Base-by-base conservation (phyloP, 2,797 vertebrate species). In the Syndactyla subalaris region DNA sequence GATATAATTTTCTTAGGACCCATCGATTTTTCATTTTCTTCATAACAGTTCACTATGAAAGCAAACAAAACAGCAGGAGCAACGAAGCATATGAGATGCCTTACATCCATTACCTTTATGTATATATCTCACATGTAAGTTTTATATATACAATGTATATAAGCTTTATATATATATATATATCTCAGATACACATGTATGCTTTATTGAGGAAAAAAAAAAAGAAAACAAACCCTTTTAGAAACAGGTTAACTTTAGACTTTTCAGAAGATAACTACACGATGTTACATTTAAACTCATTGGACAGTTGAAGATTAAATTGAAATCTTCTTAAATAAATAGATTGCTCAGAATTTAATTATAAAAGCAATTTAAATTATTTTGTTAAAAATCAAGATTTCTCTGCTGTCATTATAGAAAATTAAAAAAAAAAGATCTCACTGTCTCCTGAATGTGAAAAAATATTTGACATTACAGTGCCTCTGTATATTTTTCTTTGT, bases 401-500 rank as follows among this genome's bases (percentile, higher is more conserved):
- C 49, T 78, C 18, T 90, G 23, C 22, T 89, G 26, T 46, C 66
- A 52, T 86, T 77, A 29, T 5, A 80, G 17, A 27, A 19, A 41
- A 57, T 38, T 14, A 49, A 49, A 52, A 67, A 36, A 38, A 11
- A 27, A 22, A 30, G 2, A 79, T 4, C 4, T 91, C 27, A 49
- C 18, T 72, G 34, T 15, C 32, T 87, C 85, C 54, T 58, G 67
- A 57, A 10, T 61, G 27, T 62, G 59, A 92, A 63, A 45, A 61
- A 83, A 59, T 87, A 72, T 85, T 72, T 88, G 51, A 12, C 77
- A 81, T 84, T 79, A 79, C 14, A 79, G 49, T 34, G 17, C 58
- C 73, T 96, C 86, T 89, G 70, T 91, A 90, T 80, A 87, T 74
- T 88, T 95, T 91, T 68, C 79, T 96, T 94, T 95, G 66, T 88